Base-by-base conservation (phyloP, 2,113 vertebrate species). In the Dasypus novemcinctus region DNA sequence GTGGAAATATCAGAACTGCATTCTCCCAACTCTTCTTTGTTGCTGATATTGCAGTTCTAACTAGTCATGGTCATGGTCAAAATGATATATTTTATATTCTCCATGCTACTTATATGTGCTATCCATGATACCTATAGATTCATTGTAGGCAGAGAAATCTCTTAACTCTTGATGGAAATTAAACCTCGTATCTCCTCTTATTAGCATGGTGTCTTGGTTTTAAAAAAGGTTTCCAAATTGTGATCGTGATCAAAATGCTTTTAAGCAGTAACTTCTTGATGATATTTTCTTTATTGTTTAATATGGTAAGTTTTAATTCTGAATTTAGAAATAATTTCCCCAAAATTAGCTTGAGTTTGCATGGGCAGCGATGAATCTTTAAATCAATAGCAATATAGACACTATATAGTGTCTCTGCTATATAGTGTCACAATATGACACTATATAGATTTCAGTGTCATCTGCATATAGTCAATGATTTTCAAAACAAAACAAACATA, bases 221-320 rank as follows among this genome's bases (percentile, higher is more conserved):
- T 84, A 41, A 68, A 76, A 59, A 43, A n/a, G 36, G 33, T 66
- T 69, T 84, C 71, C 31, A 75, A 89, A 72, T 68, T 68, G 18
- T 84, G 13, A 71, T 66, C 38, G 76, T 69, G 52, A 76, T 69
- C 49, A 23, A 87, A 82, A 82, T 46, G 64, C 52, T 79, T 63
- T 78, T 78, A 78, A 83, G 31, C 27, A 41, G n/a, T 36, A 78
- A 52, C 11, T 69, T 12, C 21, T 88, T 61, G 61, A 88, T 66
- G 33, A 76, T 74, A 81, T 76, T 75, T 49, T 57, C 38, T 38
- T 81, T 52, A 80, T 68, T 93, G 52, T 61, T 89, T 93, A 93
- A 83, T 63, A 31, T 93, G 69, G 11, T 82, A 36, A 75, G 63
- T 46, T 71, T 84, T 57, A 54, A 46, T 72, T 79, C 43, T 68